A percentile compares a stretch with the other conserved stretches of the same genome.
phyloP scores from a whole-genome alignment of 2,888 invertebrate species.

The Ophonus ardosiacus region DNA sequence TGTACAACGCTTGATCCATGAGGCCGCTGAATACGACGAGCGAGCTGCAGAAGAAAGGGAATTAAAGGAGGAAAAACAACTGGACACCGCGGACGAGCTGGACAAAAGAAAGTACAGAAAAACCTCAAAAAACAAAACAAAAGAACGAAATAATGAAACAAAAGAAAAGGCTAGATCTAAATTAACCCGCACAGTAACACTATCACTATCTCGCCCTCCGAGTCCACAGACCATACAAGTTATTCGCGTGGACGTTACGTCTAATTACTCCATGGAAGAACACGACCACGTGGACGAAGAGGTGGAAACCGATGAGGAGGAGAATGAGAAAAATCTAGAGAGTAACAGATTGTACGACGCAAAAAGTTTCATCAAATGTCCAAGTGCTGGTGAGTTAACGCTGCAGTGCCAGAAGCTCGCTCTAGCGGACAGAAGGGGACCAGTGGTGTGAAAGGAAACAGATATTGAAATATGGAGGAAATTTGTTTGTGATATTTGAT shows the following conservation, averaged over 20 bases:
- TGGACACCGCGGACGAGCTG: constrained; percentile 50
- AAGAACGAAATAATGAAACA: constrained; percentile 52
- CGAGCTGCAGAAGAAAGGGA: constrained; percentile 34
- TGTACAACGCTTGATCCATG: constrained; percentile 68
- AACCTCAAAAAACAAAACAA: constrained; percentile 62
- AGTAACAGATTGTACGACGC: constrained; percentile 49
- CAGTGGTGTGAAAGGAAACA: constrained; percentile 2
- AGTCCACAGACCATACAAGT: constrained; percentile 74
- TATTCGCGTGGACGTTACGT: constrained; percentile 74
- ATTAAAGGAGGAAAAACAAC: constrained; percentile 62
- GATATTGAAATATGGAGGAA: neutral
- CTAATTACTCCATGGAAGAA: constrained; percentile 71
- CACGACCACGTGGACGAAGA: constrained; percentile 65
- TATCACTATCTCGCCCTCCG: constrained; percentile 72
- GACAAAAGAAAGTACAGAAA: constrained; percentile 66
- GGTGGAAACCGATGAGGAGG: neutral
- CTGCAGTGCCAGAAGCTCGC: constrained; percentile 58
- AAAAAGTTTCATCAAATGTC: constrained; percentile 59
- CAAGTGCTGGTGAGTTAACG: constrained; percentile 39
- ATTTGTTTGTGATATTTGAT: constrained; percentile 35
- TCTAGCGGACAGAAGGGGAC: constrained; percentile 41
- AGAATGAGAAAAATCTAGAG: constrained; percentile 39
- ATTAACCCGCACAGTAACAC: constrained; percentile 70
- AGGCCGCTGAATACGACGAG: constrained; percentile 61
- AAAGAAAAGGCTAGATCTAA: constrained; percentile 57